Evolutionary conservation across 2,888 invertebrate species (phyloP), one percentile per base, ranked within the genome.

Genomic region (Eugnorisma glareosa): DNA sequence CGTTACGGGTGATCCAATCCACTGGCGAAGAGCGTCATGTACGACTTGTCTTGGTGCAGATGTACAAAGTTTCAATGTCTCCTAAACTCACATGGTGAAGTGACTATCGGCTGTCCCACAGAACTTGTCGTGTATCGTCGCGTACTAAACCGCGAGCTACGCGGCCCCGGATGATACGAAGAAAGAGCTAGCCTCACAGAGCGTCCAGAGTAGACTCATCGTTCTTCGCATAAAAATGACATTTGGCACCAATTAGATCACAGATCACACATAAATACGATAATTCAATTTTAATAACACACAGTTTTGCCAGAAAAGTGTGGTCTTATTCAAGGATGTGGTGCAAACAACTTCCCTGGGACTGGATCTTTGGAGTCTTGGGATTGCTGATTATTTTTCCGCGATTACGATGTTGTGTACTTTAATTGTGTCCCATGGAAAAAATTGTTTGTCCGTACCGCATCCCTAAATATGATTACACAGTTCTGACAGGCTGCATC

Each of bases 1-100:
- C 28, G 72, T 51, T 59, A 45, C 51, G 76, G 37, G 59, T 68
- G 69, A 51, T 67, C 45, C 61, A 64, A 57, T 28, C 40, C 13
- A 54, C 48, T 21, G n/a, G 40, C 40, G 51, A n/a, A 28, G 67
- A 67, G 72, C 67, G 61, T 67, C 67, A 81, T 61, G 81, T 59
- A 70, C 73, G 72, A 43, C 48, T 64, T 64, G n/a, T 35, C 59
- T 31, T 59, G 18, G 6, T 57, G 28, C 57, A 15, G 31, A 7
- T 15, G 15, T 28, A 28, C 28, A 15, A 31, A 31, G 21, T 59
- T 31, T 21, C 3, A n/a, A n/a, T n/a, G 18, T n/a, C 40, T 8
- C 15, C 37, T 3, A 63, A 63, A 13, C n/a, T 37, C 24, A 63
- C 37, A n/a, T 37, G 24, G 24, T 37, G 75, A n/a, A 75, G 18